phyloP scores from a whole-genome alignment of 2,888 invertebrate species.

The Euzophera pinguis region DNA sequence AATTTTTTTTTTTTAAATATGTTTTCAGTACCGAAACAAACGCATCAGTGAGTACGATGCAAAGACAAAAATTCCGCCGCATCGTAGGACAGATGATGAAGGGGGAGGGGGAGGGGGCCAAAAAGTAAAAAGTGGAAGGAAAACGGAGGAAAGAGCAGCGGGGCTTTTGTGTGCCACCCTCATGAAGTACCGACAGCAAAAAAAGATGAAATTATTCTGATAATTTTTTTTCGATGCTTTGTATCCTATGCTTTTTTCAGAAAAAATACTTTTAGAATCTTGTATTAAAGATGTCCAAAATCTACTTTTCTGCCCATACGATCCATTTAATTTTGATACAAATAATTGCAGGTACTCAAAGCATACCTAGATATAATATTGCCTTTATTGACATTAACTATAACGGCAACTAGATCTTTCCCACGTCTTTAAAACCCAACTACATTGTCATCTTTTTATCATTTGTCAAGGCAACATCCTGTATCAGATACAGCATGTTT shows the following conservation, averaged over 20 bases:
- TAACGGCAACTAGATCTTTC: too few relatives aligned
- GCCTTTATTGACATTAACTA: too few relatives aligned
- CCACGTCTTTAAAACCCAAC: too few relatives aligned
- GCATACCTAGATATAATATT: too few relatives aligned
- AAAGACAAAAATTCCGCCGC: constrained; percentile 41
- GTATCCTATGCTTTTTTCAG: background rate
- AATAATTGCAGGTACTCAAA: too few relatives aligned
- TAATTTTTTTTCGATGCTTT: background rate
- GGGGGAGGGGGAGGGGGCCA: constrained; percentile 37
- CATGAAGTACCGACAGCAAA: constrained; percentile 33
- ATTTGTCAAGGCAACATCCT: background rate
- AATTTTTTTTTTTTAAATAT: too few relatives aligned
- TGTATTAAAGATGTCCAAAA: too few relatives aligned
- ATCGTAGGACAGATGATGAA: constrained; percentile 40
- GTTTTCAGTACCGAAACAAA: constrained; percentile 15
- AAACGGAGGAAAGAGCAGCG: constrained; percentile 65
- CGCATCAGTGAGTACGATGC: constrained; percentile 27
- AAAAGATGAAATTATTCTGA: background rate
- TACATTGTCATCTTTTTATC: background rate
- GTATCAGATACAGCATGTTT: background rate
- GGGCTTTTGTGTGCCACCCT: constrained; percentile 62
- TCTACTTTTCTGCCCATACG: too few relatives aligned
- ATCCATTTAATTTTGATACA: too few relatives aligned
- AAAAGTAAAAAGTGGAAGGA: constrained; percentile 67
- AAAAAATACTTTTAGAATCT: too few relatives aligned